Percentiles rank a stretch among this genome's conserved stretches.
Conservation (phyloP, 2,888 invertebrate genomes). For the Drosophila affinis region DNA sequence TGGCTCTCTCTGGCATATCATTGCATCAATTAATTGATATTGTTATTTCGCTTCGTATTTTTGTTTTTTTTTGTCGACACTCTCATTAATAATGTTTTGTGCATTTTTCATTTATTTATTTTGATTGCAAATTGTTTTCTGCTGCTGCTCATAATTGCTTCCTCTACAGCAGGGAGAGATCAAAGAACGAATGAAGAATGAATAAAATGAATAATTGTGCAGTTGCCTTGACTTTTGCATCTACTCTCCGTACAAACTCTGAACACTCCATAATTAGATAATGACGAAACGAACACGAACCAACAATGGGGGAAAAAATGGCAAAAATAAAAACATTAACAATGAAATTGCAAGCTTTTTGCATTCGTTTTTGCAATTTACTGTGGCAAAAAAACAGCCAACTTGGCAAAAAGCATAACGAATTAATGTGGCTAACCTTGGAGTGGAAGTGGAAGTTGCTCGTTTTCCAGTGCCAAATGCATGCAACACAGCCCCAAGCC, state of each 20-base stretch:
- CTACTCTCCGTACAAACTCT: constrained; percentile 22
- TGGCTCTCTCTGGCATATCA: constrained; percentile 29
- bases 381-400: constrained; percentile 39
- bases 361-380: constrained; percentile 57
- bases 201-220: constrained; percentile 71
- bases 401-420: constrained; percentile 40
- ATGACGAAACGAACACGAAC: constrained; percentile 48
- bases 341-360: constrained; percentile 54
- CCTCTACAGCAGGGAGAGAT: constrained; percentile 21
- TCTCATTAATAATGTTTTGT: constrained; percentile 28
- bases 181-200: constrained; percentile 32
- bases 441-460: constrained; percentile 18
- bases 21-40: constrained; percentile 48
- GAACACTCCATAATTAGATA: constrained; percentile 64
- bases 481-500: constrained; percentile 45
- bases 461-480: constrained; percentile 47
- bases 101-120: constrained; percentile 8
- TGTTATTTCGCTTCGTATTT: constrained; percentile 12
- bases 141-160: constrained; percentile 28
- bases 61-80: constrained; percentile 17
- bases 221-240: constrained; percentile 75
- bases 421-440: constrained; percentile 62
- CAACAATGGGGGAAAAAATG: constrained; percentile 32
- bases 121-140: constrained; percentile 31
- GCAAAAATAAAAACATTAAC: constrained; percentile 53